Conservation (phyloP, 2,888 invertebrate species). For the Harmothoe impar region DNA sequence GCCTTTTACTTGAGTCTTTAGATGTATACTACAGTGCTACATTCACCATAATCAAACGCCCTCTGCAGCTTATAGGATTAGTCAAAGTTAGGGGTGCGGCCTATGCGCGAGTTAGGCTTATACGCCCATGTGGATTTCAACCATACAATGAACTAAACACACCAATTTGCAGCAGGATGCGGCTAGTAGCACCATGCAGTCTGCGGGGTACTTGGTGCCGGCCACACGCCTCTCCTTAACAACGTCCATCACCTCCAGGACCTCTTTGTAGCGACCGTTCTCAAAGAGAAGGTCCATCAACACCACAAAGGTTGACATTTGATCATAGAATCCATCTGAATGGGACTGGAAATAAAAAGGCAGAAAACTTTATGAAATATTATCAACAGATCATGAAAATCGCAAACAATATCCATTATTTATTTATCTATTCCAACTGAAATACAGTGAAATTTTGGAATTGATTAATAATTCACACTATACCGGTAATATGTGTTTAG, state of each 20-base stretch:
- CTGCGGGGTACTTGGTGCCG: conserved; percentile 88
- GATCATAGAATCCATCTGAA: conserved; percentile 89
- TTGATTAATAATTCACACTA: too few species aligned
- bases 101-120: too few species aligned
- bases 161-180: conserved; percentile 91
- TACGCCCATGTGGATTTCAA: too few species aligned
- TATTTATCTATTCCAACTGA: conserved; percentile 1
- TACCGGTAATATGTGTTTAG: too few species aligned
- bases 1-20: too few species aligned
- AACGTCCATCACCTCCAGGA: conserved; percentile 87
- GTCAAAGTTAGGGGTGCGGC: too few species aligned
- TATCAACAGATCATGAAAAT: too few species aligned
- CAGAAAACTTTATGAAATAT: conserved; percentile 17
- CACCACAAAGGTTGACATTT: conserved; percentile 88
- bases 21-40: too few species aligned
- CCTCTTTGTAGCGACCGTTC: conserved; percentile 88
- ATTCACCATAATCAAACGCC: too few species aligned
- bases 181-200: conserved; percentile 87
- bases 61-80: too few species aligned
- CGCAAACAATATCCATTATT: too few species aligned
- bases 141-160: too few species aligned
- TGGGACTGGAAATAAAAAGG: conserved; percentile 84
- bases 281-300: conserved; percentile 89
- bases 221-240: conserved; percentile 87
- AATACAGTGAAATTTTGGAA: conserved; percentile 12